Conservation (phyloP, 2,797 vertebrate species). For the Aeoliscus strigatus region DNA sequence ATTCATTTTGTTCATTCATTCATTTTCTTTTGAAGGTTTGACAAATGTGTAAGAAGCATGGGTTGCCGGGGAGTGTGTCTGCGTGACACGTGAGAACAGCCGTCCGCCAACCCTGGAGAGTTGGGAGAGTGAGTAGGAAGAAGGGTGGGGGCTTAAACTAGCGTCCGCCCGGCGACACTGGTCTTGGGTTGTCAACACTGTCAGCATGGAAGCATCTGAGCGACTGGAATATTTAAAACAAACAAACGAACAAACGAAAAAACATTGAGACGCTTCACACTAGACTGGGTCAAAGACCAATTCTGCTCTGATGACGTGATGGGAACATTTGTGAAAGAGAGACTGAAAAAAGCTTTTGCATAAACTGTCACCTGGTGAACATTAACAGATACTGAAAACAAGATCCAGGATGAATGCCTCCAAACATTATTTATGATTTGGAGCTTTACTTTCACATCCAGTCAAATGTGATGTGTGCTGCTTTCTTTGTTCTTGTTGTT, state of each 20-base stretch:
- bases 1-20: constrained; percentile 2
- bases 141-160: constrained; percentile 26
- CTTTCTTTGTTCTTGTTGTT: no score
- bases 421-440: no score
- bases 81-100: constrained; percentile 49
- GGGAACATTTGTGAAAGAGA: constrained; percentile 17
- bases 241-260: no score
- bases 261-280: constrained; percentile 21
- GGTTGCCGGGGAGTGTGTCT: constrained; percentile 9
- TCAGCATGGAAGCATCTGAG: constrained; percentile 33
- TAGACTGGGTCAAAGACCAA: constrained; percentile 3
- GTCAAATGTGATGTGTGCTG: no score
- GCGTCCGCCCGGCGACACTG: constrained; percentile 26
- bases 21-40: no score
- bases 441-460: no score
- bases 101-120: constrained; percentile 27
- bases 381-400: not conserved
- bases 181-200: constrained; percentile 39
- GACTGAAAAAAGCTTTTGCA: constrained; percentile 40
- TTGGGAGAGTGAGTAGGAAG: constrained; percentile 5
- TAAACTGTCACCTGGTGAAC: constrained; percentile 19
- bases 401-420: no score
- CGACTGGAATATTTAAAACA: not conserved
- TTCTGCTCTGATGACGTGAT: not conserved
- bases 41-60: constrained; percentile 1